phyloP scores from a whole-genome alignment of 2,888 invertebrate genomes.

The Thereva unica region DNA sequence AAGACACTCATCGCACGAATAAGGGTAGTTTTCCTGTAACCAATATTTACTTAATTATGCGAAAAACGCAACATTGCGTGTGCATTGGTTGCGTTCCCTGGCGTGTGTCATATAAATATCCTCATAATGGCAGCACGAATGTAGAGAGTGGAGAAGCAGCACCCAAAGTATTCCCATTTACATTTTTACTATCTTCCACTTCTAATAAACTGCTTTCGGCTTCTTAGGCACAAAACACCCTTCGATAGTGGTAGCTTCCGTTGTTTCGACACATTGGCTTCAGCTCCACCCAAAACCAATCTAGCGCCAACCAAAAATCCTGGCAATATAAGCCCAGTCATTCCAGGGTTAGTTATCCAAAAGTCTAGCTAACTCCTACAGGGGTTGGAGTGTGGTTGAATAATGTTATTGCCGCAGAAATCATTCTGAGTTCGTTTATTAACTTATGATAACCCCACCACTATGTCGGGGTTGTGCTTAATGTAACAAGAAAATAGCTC shows the following conservation, averaged over 20 bases:
- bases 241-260: neutral
- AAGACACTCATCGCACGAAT: constrained; percentile 33
- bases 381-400: constrained; percentile 13
- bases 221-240: constrained; percentile 17
- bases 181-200: constrained; percentile 33
- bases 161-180: constrained; percentile 32
- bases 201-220: constrained; percentile 25
- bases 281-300: constrained; percentile 4
- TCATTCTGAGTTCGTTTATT: constrained; percentile 34
- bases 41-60: constrained; percentile 37
- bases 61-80: constrained; percentile 39
- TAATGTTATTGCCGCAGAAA: constrained; percentile 32
- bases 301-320: no score
- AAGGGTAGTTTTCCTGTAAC: constrained; percentile 26
- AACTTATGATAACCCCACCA: constrained; percentile 27
- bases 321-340: no score
- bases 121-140: constrained; percentile 28
- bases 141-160: constrained; percentile 17
- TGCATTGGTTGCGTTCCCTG: constrained; percentile 32
- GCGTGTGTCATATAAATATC: constrained; percentile 35
- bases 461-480: constrained; percentile 19
- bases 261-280: constrained; percentile 25
- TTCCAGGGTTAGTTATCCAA: neutral
- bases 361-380: neutral
- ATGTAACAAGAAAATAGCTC: constrained; percentile 26